These are phyloP conservation scores for Ceyx cyanopectus DNA, from an alignment of 2,113 vertebrate genomes.

Conservation along the genomic window DNA sequence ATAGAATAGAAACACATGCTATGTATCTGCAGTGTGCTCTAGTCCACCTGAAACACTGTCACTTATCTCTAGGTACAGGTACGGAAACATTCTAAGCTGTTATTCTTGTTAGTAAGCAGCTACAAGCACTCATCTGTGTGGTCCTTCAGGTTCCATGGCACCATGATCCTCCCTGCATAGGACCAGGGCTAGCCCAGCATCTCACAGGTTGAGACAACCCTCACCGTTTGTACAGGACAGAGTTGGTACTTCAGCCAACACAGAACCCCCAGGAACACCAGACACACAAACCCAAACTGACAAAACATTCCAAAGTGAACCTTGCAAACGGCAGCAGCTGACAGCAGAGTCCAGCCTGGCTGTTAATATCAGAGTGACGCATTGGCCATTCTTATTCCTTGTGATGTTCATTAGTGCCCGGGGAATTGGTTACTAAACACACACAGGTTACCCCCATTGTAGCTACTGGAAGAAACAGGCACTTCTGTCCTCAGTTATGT, in stretches of 20 bases:
- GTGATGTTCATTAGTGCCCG: conserved; percentile 60
- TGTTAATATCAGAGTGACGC: background rate
- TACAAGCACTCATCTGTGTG: fast-evolving
- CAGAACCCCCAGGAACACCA: background rate
- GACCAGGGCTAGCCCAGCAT: fast-evolving
- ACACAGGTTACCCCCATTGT: conserved; percentile 15
- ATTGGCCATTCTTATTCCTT: conserved; percentile 26
- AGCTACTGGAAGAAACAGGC: conserved; percentile 45
- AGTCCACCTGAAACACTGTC: too few relatives aligned
- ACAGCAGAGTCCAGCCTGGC: background rate
- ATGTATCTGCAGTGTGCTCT: fast-evolving
- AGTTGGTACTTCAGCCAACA: background rate
- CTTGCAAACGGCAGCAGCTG: background rate
- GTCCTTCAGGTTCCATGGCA: fast-evolving
- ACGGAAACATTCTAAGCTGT: background rate
- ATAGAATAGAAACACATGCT: fast-evolving
- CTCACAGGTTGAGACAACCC: fast-evolving
- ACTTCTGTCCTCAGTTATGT: conserved; percentile 28
- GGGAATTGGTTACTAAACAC: conserved; percentile 55
- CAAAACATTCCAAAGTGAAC: background rate
- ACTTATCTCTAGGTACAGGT: background rate
- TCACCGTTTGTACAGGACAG: background rate
- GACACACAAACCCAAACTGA: background rate
- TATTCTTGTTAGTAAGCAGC: background rate
- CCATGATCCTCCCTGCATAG: fast-evolving